Evolutionary conservation across 2,113 vertebrate species (phyloP).

Genomic region (Scomber japonicus): DNA sequence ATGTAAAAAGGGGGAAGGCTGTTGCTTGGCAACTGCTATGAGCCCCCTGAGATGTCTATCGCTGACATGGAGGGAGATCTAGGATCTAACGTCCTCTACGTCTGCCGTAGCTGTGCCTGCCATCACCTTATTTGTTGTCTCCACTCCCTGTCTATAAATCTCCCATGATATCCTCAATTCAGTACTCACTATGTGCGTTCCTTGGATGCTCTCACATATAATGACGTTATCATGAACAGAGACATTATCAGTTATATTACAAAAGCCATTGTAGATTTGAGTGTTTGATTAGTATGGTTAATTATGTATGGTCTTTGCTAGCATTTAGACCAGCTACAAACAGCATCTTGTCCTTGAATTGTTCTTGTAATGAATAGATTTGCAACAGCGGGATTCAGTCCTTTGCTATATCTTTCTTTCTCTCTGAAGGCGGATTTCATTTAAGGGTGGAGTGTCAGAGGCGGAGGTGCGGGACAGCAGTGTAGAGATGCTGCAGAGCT

Average conservation of each 20-base stretch:
- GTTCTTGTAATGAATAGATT: not conserved
- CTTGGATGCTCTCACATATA: slow-evolving; percentile 13
- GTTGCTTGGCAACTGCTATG: slow-evolving; percentile 84
- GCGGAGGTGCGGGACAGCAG: slow-evolving; percentile 90
- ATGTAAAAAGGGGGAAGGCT: slow-evolving; percentile 60
- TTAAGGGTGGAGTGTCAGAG: slow-evolving; percentile 89
- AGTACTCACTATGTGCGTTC: not conserved
- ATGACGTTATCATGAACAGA: slow-evolving; percentile 15
- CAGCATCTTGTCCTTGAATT: not conserved
- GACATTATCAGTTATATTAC: not conserved
- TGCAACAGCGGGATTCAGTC: not conserved
- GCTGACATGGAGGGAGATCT: slow-evolving; percentile 65
- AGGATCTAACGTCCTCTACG: slow-evolving; percentile 49
- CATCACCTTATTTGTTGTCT: slow-evolving; percentile 40
- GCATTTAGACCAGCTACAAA: not conserved
- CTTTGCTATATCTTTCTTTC: slow-evolving; percentile 31
- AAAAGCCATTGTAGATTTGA: not conserved
- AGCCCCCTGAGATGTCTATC: slow-evolving; percentile 75
- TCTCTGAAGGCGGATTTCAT: slow-evolving; percentile 88
- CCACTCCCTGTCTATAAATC: slow-evolving; percentile 10
- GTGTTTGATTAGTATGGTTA: not conserved
- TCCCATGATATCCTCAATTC: slow-evolving; percentile 11
- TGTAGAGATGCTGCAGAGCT: slow-evolving; percentile 89
- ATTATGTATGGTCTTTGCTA: not conserved
- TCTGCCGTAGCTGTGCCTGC: slow-evolving; percentile 42